Percentiles rank a stretch among this genome's conserved stretches.
phyloP scores from a whole-genome alignment of 2,113 vertebrate genomes.

The Macquaria ambigua region DNA sequence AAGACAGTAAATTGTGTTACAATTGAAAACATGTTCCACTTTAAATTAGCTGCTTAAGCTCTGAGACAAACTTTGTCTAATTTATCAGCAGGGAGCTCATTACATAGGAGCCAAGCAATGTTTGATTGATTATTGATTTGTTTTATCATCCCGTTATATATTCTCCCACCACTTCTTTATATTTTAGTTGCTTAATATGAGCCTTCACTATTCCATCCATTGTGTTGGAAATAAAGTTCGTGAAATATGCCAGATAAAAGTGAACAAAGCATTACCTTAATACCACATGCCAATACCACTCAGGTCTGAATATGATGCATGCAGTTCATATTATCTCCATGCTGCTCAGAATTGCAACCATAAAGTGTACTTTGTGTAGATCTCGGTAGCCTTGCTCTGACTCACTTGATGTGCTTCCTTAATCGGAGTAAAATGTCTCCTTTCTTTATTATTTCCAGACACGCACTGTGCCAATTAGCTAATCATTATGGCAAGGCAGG shows the following conservation, averaged over 20 bases:
- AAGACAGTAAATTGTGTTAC: not conserved
- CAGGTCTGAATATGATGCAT: not conserved
- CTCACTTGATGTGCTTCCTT: conserved; percentile 59
- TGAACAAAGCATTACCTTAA: not conserved
- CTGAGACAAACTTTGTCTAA: not conserved
- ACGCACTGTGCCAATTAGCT: conserved; percentile 84
- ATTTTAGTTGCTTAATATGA: too few species aligned
- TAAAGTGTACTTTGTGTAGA: not conserved
- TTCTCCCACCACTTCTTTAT: not conserved
- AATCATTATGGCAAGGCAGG: conserved; percentile 86
- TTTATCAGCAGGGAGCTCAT: not conserved
- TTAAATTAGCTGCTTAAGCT: not conserved
- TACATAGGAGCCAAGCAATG: not conserved
- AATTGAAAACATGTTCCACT: not conserved
- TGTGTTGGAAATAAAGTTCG: not conserved
- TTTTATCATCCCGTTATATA: not conserved
- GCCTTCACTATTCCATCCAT: not conserved
- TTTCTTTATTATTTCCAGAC: conserved; percentile 83
- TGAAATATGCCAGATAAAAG: not conserved
- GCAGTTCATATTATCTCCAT: too few species aligned
- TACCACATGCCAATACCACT: not conserved
- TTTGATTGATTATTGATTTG: not conserved
- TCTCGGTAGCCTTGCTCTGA: conserved; percentile 40
- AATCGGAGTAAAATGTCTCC: conserved; percentile 76
- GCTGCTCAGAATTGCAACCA: too few species aligned